These are phyloP conservation scores for Hypocryptadius cinnamomeus DNA, from an alignment of 2,113 vertebrate species.

Conservation along the genomic window DNA sequence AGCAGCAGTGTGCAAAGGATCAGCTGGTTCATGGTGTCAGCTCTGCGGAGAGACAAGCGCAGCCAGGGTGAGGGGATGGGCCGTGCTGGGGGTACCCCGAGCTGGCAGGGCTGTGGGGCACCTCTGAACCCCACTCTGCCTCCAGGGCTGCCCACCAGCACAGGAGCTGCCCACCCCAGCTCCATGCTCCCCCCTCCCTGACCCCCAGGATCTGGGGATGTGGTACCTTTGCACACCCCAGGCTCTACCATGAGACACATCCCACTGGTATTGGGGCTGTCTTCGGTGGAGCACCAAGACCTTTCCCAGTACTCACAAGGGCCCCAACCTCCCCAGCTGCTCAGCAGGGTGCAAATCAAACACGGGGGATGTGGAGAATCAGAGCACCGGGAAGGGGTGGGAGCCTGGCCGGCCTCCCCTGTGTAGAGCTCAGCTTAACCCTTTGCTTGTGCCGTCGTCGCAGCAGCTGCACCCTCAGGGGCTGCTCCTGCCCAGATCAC, in stretches of 20 bases:
- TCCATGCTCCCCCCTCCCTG: not conserved
- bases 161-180: fast-evolving
- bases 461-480: not conserved
- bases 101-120: not conserved
- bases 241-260: fast-evolving
- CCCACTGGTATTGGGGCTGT: not conserved
- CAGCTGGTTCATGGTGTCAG: slow-evolving; percentile 35
- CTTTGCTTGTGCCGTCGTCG: not conserved
- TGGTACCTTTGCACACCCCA: not conserved
- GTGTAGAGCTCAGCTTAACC: not conserved
- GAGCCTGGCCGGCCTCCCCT: not conserved
- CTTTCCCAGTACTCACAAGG: not conserved
- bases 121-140: not conserved
- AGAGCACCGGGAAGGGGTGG: not conserved
- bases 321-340: not conserved
- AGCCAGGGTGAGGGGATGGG: not conserved
- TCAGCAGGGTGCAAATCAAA: slow-evolving; percentile 24
- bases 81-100: not conserved
- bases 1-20: slow-evolving; percentile 49
- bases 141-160: not conserved
- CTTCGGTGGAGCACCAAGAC: fast-evolving
- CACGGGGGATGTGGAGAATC: not conserved
- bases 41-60: not conserved
- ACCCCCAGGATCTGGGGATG: not conserved
- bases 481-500: not conserved